phyloP scores from a whole-genome alignment of 2,888 invertebrate species.

The Drosophila paramelanica region DNA sequence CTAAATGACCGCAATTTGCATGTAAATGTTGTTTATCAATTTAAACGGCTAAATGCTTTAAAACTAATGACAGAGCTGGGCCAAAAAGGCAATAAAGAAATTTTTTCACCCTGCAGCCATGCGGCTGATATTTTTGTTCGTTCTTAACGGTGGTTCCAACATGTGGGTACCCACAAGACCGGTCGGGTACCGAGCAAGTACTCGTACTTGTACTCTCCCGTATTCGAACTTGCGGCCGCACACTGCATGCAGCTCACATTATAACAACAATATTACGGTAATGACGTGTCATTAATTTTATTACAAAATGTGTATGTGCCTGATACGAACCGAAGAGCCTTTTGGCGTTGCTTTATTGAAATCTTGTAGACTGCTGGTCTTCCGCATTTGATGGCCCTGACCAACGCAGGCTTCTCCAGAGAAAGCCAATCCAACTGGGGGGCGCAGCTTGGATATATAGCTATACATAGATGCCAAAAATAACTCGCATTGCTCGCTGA shows the following conservation, averaged over 20 bases:
- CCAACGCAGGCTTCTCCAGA: constrained; percentile 3
- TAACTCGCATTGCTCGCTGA: constrained; percentile 56
- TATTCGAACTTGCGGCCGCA: constrained; percentile 19
- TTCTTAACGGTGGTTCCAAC: constrained; percentile 56
- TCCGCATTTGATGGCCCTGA: constrained; percentile 64
- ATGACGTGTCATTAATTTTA: constrained; percentile 81
- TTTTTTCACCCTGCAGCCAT: constrained; percentile 70
- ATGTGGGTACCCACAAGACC: constrained; percentile 11
- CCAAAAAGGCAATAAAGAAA: constrained; percentile 72
- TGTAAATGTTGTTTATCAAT: constrained; percentile 79
- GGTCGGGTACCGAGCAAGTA: constrained; percentile 28
- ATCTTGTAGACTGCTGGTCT: constrained; percentile 71
- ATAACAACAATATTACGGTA: constrained; percentile 78
- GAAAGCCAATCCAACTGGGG: constrained; percentile 36
- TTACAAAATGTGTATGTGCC: constrained; percentile 75
- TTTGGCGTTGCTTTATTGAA: constrained; percentile 72
- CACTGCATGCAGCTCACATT: constrained; percentile 62
- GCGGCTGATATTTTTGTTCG: constrained; percentile 15
- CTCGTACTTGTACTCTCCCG: constrained; percentile 11
- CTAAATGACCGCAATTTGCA: constrained; percentile 77
- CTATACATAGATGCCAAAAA: constrained; percentile 36
- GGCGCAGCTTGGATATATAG: constrained; percentile 14
- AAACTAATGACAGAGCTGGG: constrained; percentile 73
- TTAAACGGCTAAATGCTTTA: constrained; percentile 77
- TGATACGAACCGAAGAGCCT: constrained; percentile 39